Percentiles rank a stretch among this genome's conserved stretches.
phyloP scores from a whole-genome alignment of 2,797 vertebrate genomes.

The Synaphobranchus kaupii region DNA sequence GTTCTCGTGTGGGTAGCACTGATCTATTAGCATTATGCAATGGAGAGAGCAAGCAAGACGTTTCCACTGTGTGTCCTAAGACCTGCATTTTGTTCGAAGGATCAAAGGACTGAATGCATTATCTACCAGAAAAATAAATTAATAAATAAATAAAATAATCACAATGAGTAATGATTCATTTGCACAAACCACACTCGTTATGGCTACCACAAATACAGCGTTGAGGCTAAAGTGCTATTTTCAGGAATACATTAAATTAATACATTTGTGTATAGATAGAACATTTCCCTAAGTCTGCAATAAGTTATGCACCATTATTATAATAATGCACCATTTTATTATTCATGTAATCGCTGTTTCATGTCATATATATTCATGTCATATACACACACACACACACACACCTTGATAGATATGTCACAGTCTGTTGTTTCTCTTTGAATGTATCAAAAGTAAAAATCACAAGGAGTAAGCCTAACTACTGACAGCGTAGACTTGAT shows the following conservation, averaged over 20 bases:
- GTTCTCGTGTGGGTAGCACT: not conserved
- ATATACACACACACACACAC: not conserved
- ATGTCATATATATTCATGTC: too few relatives aligned
- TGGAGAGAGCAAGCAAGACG: not conserved
- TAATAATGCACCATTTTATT: too few relatives aligned
- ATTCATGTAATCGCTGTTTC: not conserved
- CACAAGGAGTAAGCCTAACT: not conserved
- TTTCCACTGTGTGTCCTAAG: not conserved
- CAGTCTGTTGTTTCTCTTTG: not conserved
- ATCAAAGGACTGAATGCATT: constrained; percentile 6
- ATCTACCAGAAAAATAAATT: not conserved
- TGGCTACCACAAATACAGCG: not conserved
- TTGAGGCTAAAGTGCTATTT: not conserved
- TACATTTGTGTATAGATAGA: too few relatives aligned
- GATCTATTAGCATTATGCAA: constrained; percentile 11
- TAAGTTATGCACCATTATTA: too few relatives aligned
- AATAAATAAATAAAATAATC: not conserved
- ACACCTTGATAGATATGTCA: not conserved
- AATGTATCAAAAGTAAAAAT: not conserved
- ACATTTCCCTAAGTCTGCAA: too few relatives aligned
- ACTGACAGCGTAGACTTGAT: not conserved
- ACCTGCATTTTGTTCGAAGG: not conserved
- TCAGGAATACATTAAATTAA: not conserved
- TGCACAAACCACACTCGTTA: not conserved
- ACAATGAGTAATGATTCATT: not conserved